phyloP scores from a whole-genome alignment of 1,140 invertebrate genomes.

The Aphelenchoides fujianensis region DNA sequence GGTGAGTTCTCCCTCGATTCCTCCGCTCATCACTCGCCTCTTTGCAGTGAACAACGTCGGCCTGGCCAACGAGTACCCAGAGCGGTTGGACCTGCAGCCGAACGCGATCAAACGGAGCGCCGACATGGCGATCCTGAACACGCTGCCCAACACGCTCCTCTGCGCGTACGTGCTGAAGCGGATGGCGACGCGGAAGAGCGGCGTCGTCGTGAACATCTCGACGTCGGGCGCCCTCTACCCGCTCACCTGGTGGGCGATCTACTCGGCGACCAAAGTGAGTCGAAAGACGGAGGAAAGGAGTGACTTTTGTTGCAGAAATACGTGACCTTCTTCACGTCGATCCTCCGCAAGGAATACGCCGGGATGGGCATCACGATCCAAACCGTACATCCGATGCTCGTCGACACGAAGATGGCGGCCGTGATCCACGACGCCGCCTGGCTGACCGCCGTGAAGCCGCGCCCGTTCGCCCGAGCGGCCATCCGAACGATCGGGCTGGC shows the following conservation, averaged over 20 bases:
- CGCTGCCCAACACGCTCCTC: conserved; percentile 37
- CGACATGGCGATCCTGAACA: conserved; percentile 29
- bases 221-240: conserved; percentile 36
- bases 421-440: conserved; percentile 28
- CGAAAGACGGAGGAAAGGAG: background rate
- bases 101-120: background rate
- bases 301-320: conserved; percentile 48
- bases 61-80: conserved; percentile 57
- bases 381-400: conserved; percentile 55
- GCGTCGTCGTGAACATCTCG: conserved; percentile 40
- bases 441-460: conserved; percentile 50
- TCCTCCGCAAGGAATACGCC: conserved; percentile 53
- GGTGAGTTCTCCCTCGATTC: conserved; percentile 22
- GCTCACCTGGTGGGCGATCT: conserved; percentile 46
- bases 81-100: conserved; percentile 41
- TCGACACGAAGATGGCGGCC: conserved; percentile 60
- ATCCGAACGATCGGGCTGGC: conserved; percentile 50
- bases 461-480: conserved; percentile 40
- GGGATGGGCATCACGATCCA: conserved; percentile 48
- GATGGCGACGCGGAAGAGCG: conserved; percentile 33
- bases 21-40: background rate
- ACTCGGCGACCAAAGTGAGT: conserved; percentile 56
- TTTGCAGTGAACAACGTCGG: conserved; percentile 54
- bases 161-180: conserved; percentile 38
- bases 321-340: conserved; percentile 36